Percentiles rank a stretch among this genome's conserved stretches.
Evolutionary conservation across 2,888 invertebrate species (phyloP).

Genomic region (Thera britannica): DNA sequence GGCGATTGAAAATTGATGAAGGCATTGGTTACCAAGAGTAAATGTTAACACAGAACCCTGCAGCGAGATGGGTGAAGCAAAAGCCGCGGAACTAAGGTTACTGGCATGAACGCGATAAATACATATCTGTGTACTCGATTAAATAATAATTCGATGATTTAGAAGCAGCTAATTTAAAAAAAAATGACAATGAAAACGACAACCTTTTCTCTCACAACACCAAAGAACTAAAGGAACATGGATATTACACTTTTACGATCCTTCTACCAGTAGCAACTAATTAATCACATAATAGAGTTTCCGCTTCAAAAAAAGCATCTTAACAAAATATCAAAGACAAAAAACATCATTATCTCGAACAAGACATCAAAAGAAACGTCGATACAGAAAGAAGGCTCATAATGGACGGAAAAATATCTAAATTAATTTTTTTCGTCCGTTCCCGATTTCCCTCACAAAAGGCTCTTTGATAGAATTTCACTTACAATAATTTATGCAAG

Average conservation of each 20-base stretch:
- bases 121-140: no score
- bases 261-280: slow-evolving; percentile 35
- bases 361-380: slow-evolving; percentile 74
- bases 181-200: not conserved
- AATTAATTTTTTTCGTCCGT: slow-evolving; percentile 76
- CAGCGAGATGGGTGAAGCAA: no score
- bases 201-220: slow-evolving; percentile 7
- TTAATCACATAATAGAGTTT: slow-evolving; percentile 44
- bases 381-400: slow-evolving; percentile 57
- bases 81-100: no score
- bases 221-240: slow-evolving; percentile 20
- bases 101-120: no score
- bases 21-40: slow-evolving; percentile 10
- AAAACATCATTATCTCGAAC: slow-evolving; percentile 70
- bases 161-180: not conserved
- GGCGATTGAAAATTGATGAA: slow-evolving; percentile 26
- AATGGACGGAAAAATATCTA: slow-evolving; percentile 57
- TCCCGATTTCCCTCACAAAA: slow-evolving; percentile 58
- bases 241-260: slow-evolving; percentile 18
- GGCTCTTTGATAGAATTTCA: slow-evolving; percentile 72
- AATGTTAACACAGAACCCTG: not conserved
- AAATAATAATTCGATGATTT: no score
- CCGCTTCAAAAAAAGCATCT: slow-evolving; percentile 49
- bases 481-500: slow-evolving; percentile 81
- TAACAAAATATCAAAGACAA: slow-evolving; percentile 69